Evolutionary conservation across 53 echinoderm and acorn worm species (phyloP).

Genomic region (Echinarachnius parma): DNA sequence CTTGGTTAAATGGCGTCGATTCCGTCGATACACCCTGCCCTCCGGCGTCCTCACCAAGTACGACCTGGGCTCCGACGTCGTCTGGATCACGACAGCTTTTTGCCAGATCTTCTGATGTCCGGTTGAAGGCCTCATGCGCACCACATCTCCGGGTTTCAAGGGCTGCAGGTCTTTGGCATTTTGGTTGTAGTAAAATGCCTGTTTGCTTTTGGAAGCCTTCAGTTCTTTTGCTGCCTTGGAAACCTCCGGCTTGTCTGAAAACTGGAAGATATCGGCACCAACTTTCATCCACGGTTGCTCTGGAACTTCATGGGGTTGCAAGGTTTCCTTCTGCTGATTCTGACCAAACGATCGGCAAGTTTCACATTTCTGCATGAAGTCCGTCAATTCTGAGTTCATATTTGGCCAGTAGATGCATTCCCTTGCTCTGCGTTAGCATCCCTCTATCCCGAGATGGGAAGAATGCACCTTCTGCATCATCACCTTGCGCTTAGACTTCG

Average conservation of each 20-base stretch:
- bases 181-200: conserved; percentile 39
- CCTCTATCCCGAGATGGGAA: conserved; percentile 38
- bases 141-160: conserved; percentile 36
- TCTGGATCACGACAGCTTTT: too few relatives aligned
- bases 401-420: conserved; percentile 44
- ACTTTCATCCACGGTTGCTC: conserved; percentile 50
- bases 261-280: conserved; percentile 45
- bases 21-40: too few relatives aligned
- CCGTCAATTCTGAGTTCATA: conserved; percentile 50
- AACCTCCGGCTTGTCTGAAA: conserved; percentile 26
- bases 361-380: conserved; percentile 32
- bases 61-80: too few relatives aligned
- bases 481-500: conserved; percentile 21
- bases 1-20: too few relatives aligned
- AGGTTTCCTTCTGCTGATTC: conserved; percentile 45
- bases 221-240: conserved; percentile 40
- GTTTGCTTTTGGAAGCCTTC: conserved; percentile 13
- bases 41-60: too few relatives aligned
- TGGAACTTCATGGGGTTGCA: conserved; percentile 41
- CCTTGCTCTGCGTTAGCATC: conserved; percentile 40
- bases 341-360: conserved; percentile 4
- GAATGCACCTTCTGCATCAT: conserved; percentile 36
- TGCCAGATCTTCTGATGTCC: background rate
- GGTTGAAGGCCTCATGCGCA: conserved; percentile 34
- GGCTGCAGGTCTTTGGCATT: conserved; percentile 21